phyloP scores from a whole-genome alignment of 2,113 vertebrate species.

The Podocnemis expansa region DNA sequence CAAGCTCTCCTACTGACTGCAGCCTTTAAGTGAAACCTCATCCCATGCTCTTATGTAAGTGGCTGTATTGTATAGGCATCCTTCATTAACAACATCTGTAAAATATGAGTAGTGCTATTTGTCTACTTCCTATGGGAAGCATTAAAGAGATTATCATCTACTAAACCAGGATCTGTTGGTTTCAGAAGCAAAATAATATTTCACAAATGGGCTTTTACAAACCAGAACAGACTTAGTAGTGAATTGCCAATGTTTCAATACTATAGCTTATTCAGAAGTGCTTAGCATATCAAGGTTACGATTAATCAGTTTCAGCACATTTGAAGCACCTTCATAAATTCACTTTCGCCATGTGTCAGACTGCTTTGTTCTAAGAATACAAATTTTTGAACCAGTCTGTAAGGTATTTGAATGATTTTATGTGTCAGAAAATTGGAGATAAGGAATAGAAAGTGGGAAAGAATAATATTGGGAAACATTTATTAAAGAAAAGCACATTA shows the following conservation, averaged over 20 bases:
- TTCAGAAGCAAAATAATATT: background rate
- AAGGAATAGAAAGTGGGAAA: background rate
- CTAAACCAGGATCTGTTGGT: background rate
- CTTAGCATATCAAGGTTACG: background rate
- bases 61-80: background rate
- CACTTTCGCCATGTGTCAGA: background rate
- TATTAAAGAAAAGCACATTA: background rate
- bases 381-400: background rate
- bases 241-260: rapidly evolving
- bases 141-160: background rate
- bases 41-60: background rate
- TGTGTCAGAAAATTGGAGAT: background rate
- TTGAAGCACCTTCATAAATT: background rate
- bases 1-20: background rate
- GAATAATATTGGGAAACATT: background rate
- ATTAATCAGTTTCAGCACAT: rapidly evolving
- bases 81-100: background rate
- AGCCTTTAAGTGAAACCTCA: background rate
- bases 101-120: background rate
- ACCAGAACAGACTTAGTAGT: rapidly evolving
- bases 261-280: background rate
- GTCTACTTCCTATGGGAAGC: background rate
- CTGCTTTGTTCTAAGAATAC: background rate
- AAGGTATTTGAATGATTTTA: background rate
- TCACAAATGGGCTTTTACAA: background rate